Conservation (phyloP, 2,113 vertebrate species). For the Polypterus senegalus region DNA sequence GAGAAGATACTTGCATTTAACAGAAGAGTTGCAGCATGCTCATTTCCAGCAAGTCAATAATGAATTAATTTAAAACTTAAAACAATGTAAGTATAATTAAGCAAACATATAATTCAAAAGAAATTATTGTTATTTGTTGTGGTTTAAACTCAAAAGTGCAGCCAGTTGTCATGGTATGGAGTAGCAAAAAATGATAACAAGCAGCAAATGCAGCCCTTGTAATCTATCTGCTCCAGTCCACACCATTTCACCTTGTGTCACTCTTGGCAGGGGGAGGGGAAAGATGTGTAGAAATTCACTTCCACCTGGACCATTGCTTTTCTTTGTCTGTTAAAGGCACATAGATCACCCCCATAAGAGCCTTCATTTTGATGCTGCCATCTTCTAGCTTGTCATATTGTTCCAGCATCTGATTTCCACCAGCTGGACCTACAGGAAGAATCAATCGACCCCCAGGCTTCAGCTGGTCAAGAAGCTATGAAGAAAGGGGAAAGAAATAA, state of each 20-base stretch:
- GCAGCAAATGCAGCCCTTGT: conserved; percentile 61
- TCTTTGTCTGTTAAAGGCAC: conserved; percentile 99
- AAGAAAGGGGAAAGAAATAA: conserved; percentile 12
- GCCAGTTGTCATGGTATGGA: conserved; percentile 56
- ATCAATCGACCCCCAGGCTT: conserved; percentile 95
- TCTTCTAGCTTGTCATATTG: conserved; percentile 96
- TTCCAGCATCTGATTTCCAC: conserved; percentile 97
- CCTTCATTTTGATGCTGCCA: conserved; percentile 95
- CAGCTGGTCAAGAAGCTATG: conserved; percentile 88
- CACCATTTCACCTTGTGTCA: conserved; percentile 86
- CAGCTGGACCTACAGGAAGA: conserved; percentile 88
- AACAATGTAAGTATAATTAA: no score
- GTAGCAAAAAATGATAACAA: conserved; percentile 62
- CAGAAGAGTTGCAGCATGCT: no score
- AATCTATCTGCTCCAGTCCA: conserved; percentile 73
- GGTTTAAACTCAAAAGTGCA: conserved; percentile 35
- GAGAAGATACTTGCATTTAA: no score
- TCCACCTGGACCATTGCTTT: conserved; percentile 99
- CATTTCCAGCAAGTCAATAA: no score
- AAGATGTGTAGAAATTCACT: conserved; percentile 92
- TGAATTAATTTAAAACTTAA: no score
- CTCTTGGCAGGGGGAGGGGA: conserved; percentile 66
- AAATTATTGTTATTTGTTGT: background rate
- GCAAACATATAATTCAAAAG: no score
- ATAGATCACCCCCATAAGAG: conserved; percentile 98